Evolutionary conservation across 2,888 invertebrate species (phyloP).

Genomic region (Proisotoma minuta): DNA sequence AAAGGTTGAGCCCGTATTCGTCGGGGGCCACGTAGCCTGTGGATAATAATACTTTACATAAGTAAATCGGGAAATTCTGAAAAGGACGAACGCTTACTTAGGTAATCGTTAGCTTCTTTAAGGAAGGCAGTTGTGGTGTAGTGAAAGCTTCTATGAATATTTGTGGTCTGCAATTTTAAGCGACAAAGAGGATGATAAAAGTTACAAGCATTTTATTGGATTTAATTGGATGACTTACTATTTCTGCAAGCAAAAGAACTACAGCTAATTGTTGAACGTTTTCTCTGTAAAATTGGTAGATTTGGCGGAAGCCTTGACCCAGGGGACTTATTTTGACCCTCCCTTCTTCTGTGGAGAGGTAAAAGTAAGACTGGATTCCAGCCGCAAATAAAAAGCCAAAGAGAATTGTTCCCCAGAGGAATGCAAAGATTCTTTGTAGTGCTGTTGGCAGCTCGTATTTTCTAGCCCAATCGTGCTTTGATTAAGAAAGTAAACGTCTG

Average conservation of each 20-base stretch:
- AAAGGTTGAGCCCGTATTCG: slow-evolving; percentile 27
- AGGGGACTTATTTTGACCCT: slow-evolving; percentile 24
- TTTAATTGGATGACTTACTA: slow-evolving; percentile 17
- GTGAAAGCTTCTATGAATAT: slow-evolving; percentile 30
- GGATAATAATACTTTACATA: background rate
- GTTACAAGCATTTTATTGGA: no score
- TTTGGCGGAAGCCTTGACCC: slow-evolving; percentile 22
- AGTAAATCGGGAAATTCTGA: background rate
- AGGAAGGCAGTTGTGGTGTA: slow-evolving; percentile 29
- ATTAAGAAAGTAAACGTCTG: no score
- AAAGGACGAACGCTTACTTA: slow-evolving; percentile 11
- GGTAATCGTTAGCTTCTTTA: slow-evolving; percentile 17
- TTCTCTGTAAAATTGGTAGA: slow-evolving; percentile 25
- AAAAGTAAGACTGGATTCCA: slow-evolving; percentile 21
- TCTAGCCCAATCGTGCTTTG: slow-evolving; percentile 29
- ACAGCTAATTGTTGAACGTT: slow-evolving; percentile 26
- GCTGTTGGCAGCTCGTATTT: slow-evolving; percentile 23
- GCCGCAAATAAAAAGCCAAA: slow-evolving; percentile 26
- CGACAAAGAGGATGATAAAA: no score
- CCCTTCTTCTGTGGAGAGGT: slow-evolving; percentile 20
- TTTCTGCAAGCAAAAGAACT: slow-evolving; percentile 30
- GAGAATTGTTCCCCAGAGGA: slow-evolving; percentile 36
- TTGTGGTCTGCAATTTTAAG: slow-evolving; percentile 25
- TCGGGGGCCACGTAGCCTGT: slow-evolving; percentile 21
- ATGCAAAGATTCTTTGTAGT: slow-evolving; percentile 30